Evolutionary conservation across 2,113 vertebrate species (phyloP), one percentile per base, ranked within the genome.

Genomic region (Verasper variegatus): DNA sequence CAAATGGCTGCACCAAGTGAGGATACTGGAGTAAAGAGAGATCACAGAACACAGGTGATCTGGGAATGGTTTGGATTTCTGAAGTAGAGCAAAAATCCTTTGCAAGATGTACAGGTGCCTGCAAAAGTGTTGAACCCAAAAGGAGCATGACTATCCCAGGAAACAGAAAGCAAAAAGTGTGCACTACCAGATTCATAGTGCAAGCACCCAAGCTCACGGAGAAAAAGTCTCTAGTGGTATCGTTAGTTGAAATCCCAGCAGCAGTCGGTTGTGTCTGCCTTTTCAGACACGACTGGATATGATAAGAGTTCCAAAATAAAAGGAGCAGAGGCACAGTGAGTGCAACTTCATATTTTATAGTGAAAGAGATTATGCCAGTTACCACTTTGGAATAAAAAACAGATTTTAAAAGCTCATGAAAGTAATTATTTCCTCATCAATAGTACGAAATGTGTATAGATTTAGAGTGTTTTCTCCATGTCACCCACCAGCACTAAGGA

Each of bases 181-280:
- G 60, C 15, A 60, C 27, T 3, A 13, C 26, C 26, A n/a, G 12
- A 42, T n/a, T 12, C 54, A 56, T 13, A 1, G n/a, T 12, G 40
- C 12, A 13, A 21, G 51, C 51, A 56, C 12, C 60, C n/a, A n/a
- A 21, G 4, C 20, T 40, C 18, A 51, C 18, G 6, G 7, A 14
- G 2, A 47, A 42, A 37, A 12, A 24, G 37, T 21, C 61, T 40
- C 61, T 5, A 3, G 61, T 45, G 61, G 40, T 21, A 4, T 63
- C 13, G n/a, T 63, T 63, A 63, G 61, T 24, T 21, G 2, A 17
- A 24, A 63, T 45, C 60, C 60, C 60, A 42, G 60, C 60, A 40
- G 59, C 27, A 4, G 31, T 12, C 8, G 24, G 24, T 18, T 20
- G 59, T 20, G 59, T 61, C 31, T 61, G 31, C 5, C 31, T 63